Evolutionary conservation across 2,888 invertebrate species (phyloP), one percentile per base, ranked within the genome.

Genomic region (Eupithecia insigniata): DNA sequence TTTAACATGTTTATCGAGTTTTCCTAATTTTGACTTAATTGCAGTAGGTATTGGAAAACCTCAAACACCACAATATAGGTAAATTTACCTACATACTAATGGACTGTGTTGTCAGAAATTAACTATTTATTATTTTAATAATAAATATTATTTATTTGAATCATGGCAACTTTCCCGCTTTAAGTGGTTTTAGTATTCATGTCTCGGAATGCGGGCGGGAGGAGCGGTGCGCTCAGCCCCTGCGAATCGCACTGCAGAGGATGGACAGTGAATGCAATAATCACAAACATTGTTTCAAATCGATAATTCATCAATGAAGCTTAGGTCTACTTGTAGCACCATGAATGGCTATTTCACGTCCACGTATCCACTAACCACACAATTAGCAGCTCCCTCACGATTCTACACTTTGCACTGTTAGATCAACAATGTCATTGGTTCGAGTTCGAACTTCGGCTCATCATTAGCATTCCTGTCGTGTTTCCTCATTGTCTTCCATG

Each of bases 401-500:
- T 62, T 71, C 60, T 28, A 76, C 74, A 74, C 74, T 76, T 73
- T 73, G 76, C 71, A 72, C 67, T 76, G 71, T 75, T 74, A 74
- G 70, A 76, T 78, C 73, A 65, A 74, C 69, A 73, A 73, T 76
- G 72, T 78, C 75, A 73, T 75, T 76, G 77, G 46, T 73, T 73
- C 32, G 32, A 32, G 32, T 2, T 71, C 71, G 73, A 66, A 68
- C 70, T 60, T 30, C 60, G 30, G 8, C 6, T 28, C 69, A 75
- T 81, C 80, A 84, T 89, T 89, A 86, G 78, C 80, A 90, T 91
- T 88, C 90, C 77, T 84, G 79, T 74, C 77, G 62, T 75, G 84
- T 87, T 88, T 86, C 88, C 87, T 87, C 85, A 85, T 89, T 87
- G 89, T 89, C 81, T 78, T 83, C 73, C 70, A 79, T 89, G 90